A percentile compares a stretch with the other conserved stretches of the same genome.
Conservation (phyloP, 2,113 vertebrate genomes). For the Sphyrna mokarran region DNA sequence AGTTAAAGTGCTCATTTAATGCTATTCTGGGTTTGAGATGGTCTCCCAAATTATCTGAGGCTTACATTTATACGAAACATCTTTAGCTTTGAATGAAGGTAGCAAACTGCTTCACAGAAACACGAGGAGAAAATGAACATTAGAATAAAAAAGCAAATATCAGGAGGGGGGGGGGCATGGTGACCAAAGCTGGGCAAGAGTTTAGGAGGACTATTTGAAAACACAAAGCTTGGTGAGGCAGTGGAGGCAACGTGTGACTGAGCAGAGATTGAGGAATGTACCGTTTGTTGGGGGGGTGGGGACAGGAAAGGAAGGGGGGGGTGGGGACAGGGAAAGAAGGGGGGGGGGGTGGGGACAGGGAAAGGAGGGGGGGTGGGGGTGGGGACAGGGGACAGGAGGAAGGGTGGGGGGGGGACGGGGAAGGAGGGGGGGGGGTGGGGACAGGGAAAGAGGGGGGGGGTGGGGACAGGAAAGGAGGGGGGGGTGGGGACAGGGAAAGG, state of each 20-base stretch:
- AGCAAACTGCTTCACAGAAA: neutral
- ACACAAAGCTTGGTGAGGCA: neutral
- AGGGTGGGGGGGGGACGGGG: no score
- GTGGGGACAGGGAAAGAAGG: neutral
- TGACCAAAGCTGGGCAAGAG: neutral
- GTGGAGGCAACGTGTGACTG: neutral
- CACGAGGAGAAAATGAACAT: neutral
- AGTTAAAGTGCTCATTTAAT: neutral
- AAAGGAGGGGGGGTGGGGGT: no score
- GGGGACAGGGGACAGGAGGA: no score
- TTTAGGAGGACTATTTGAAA: neutral
- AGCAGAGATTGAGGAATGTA: neutral
- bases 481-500: no score
- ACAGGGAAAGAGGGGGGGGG: no score
- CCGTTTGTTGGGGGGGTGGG: neutral
- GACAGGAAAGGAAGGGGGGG: no score
- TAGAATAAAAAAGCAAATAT: neutral
- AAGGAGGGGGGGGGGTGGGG: no score
- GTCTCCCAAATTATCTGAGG: neutral
- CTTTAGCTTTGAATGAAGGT: neutral
- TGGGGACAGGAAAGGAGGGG: no score
- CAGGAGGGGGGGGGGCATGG: no score
- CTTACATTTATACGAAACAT: neutral
- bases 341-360: no score
- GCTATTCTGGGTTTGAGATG: neutral